Conservation (phyloP, 2,113 vertebrate genomes). For the Suricata suricatta region DNA sequence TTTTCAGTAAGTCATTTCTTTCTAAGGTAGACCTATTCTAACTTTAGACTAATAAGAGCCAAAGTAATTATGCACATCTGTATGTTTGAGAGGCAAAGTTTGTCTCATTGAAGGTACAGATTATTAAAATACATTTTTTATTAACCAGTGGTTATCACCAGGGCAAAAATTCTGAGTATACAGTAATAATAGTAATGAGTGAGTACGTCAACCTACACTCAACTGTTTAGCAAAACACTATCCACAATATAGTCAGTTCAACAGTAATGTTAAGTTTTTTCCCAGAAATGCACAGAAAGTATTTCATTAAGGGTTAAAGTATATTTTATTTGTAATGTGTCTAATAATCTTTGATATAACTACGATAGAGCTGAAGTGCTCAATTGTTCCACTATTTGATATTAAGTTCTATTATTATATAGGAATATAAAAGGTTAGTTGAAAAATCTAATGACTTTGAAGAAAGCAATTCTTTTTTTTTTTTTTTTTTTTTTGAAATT, state of each 20-base stretch:
- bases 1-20: background rate
- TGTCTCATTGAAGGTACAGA: background rate
- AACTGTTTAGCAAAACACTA: background rate
- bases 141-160: background rate
- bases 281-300: background rate
- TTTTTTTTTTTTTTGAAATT: background rate
- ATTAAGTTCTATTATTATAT: background rate
- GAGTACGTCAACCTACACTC: background rate
- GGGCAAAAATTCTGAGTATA: background rate
- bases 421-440: background rate
- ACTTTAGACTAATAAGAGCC: background rate
- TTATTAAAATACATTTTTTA: constrained; percentile 22
- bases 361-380: background rate
- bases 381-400: background rate
- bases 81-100: background rate
- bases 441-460: background rate
- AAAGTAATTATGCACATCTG: background rate
- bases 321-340: background rate
- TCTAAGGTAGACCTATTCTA: background rate
- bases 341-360: background rate
- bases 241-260: background rate
- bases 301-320: background rate
- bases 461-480: background rate
- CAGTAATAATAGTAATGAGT: background rate
- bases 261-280: background rate